Base-by-base conservation (phyloP, 92 coral and sea anemone species). In the Palythoa caribaeorum region DNA sequence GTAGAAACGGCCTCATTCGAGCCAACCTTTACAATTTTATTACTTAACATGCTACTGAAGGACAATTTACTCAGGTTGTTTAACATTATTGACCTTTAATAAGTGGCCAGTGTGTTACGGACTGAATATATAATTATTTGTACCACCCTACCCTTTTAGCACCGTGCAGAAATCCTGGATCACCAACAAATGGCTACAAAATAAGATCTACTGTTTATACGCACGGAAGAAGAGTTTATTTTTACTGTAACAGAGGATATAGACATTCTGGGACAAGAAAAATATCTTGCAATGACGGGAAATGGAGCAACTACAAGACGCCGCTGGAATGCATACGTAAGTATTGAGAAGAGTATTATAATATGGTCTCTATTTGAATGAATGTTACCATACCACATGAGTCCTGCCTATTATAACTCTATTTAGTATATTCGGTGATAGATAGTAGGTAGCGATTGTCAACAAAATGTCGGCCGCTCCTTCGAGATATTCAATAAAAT, bases 211-310 rank as follows among this genome's bases (percentile, higher is more conserved):
- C 11, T 9, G 35, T 1, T 1, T 48, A 75, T 59, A 5, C 1
- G 16, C 80, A 76, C 16, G 38, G 80, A 48, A 57, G 36, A 28
- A 76, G 19, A 51, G 44, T 19, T 50, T n/a, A 19, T 0, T 76
- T 76, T 76, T 76, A 76, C 80, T 76, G 80, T 36, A 9, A 44
- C 10, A 48, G 38, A 21, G 35, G 59, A 5, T 14, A 76, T 63
- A 76, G 55, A 17, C 59, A 44, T 74, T 8, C 44, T 17, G 79
- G 79, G 21, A 44, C 20, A 39, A 47, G 20, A 3, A 16, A 76
- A 52, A 76, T 76, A 76, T 44, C 38, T 47, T 76, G 80, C 36
- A 17, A 44, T 19, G 44, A 76, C 80, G 65, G 80, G 54, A 50
- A 5, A 13, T 76, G 80, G 80, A n/a, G 38, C 57, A 15, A 28